These are phyloP conservation scores for human (Homo sapiens) DNA, from an alignment of 2,113 vertebrate genomes.

Conservation along the genomic window GRCh38 chr2:69603501-69604000, in stretches of 20 bases:
- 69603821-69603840: neutral
- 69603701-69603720: slow-evolving; percentile 4
- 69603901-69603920: neutral
- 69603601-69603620: neutral
- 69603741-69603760: neutral
- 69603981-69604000: neutral
- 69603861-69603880: slow-evolving; percentile 32
- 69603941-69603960: slow-evolving; percentile 36
- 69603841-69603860: neutral
- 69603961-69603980: neutral
- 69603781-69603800: neutral
- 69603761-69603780: neutral
- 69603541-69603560: neutral
- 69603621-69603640: neutral
- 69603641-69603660: neutral
- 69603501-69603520: neutral
- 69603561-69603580: neutral
- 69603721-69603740: neutral
- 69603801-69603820: neutral
- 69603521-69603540: neutral
- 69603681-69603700: neutral
- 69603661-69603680: neutral
- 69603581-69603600: neutral
- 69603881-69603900: neutral
- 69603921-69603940: slow-evolving; percentile 10